These are phyloP conservation scores for Sclerodermus sp. DNA, from an alignment of 2,888 invertebrate species.

Conservation along the genomic window DNA sequence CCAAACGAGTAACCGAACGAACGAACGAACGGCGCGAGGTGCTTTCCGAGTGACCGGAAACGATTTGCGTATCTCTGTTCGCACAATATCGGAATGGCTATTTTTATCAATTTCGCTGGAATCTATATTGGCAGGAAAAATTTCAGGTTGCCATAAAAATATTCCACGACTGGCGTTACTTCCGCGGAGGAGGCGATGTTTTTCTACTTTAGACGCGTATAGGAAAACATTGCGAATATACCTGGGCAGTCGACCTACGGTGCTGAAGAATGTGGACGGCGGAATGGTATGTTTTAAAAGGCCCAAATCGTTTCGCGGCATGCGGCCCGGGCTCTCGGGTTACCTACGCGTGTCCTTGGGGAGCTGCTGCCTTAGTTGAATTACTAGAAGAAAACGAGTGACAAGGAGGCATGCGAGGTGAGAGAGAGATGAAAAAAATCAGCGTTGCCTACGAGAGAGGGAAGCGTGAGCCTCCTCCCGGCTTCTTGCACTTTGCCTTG, in stretches of 20 bases:
- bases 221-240: not conserved
- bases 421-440: not conserved
- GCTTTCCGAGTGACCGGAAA: no score
- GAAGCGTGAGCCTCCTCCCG: not conserved
- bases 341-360: slow-evolving; percentile 54
- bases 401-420: slow-evolving; percentile 1
- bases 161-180: no score
- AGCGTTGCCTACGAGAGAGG: slow-evolving; percentile 17
- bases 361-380: slow-evolving; percentile 31
- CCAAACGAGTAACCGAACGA: no score
- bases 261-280: slow-evolving; percentile 36
- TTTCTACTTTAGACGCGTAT: not conserved
- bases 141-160: no score
- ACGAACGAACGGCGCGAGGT: no score
- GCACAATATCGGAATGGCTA: no score
- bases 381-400: slow-evolving; percentile 15
- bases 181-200: no score
- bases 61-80: no score
- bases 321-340: slow-evolving; percentile 47
- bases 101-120: no score
- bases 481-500: no score
- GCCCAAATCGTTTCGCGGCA: slow-evolving; percentile 48
- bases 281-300: slow-evolving; percentile 50
- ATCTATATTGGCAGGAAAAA: no score
- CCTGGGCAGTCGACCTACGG: not conserved